Evolutionary conservation across 1,140 invertebrate species (phyloP).

Genomic region (Sesamia nonagrioides): DNA sequence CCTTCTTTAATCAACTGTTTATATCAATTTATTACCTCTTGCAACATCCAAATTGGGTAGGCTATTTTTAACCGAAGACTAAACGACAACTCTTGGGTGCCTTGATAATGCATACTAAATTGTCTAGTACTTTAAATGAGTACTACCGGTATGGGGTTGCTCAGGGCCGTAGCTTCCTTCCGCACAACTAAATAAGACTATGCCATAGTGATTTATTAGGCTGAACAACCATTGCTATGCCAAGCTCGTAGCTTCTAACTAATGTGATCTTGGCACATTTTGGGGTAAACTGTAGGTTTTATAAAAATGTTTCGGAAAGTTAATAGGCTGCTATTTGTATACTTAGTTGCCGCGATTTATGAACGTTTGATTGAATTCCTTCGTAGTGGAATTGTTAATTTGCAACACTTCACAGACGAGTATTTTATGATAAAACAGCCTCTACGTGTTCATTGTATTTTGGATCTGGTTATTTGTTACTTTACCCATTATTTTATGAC

Average conservation of each 20-base stretch:
- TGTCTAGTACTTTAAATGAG: slow-evolving; percentile 10
- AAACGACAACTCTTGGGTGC: background rate
- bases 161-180: slow-evolving; percentile 26
- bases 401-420: background rate
- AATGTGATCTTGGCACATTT: slow-evolving; percentile 10
- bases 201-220: slow-evolving; percentile 21
- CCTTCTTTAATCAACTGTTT: background rate
- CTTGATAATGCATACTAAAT: slow-evolving; percentile 20
- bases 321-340: slow-evolving; percentile 1
- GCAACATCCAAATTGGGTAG: background rate
- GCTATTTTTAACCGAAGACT: slow-evolving; percentile 8
- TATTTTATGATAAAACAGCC: no score
- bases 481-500: no score
- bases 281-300: slow-evolving; percentile 1
- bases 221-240: slow-evolving; percentile 24
- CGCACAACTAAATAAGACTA: slow-evolving; percentile 37
- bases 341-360: background rate
- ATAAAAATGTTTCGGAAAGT: slow-evolving; percentile 3
- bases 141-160: background rate
- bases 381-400: background rate
- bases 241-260: slow-evolving; percentile 1
- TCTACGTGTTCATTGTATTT: no score
- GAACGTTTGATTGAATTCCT: background rate
- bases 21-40: background rate
- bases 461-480: no score